These are phyloP conservation scores for Hippocampus kuda DNA, from an alignment of 2,797 vertebrate species.

Conservation along the genomic window DNA sequence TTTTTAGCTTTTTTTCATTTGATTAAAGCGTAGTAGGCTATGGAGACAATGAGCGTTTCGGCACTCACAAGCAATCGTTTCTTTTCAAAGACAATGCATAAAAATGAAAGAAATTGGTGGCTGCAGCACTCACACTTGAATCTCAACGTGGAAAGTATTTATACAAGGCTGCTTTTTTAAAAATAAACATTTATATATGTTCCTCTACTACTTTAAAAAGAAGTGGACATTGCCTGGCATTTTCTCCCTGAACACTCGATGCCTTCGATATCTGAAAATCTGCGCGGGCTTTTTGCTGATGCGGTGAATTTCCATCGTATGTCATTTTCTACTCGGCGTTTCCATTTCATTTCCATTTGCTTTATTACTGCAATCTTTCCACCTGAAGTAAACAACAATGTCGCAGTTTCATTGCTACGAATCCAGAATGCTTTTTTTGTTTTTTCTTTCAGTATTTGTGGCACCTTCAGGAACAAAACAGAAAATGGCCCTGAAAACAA, in stretches of 20 bases:
- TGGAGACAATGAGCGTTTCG: constrained; percentile 6
- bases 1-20: constrained; percentile 8
- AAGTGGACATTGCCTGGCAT: not conserved
- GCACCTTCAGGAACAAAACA: not conserved
- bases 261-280: not conserved
- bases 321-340: not conserved
- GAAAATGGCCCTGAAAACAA: not conserved
- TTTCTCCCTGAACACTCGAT: not conserved
- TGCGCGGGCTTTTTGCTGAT: not conserved
- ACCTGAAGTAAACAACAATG: not conserved
- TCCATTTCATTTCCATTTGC: not conserved
- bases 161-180: too few relatives aligned
- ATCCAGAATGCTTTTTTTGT: not conserved
- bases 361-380: not conserved
- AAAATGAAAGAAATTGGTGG: not conserved
- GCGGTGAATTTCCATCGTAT: not conserved
- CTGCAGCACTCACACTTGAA: not conserved
- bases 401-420: not conserved
- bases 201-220: not conserved
- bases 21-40: constrained; percentile 9
- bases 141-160: not conserved
- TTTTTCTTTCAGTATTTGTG: not conserved
- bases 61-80: not conserved
- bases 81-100: not conserved
- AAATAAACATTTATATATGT: not conserved